Base-by-base conservation (phyloP, 2,113 vertebrate species). In the Oenanthe melanoleuca region DNA sequence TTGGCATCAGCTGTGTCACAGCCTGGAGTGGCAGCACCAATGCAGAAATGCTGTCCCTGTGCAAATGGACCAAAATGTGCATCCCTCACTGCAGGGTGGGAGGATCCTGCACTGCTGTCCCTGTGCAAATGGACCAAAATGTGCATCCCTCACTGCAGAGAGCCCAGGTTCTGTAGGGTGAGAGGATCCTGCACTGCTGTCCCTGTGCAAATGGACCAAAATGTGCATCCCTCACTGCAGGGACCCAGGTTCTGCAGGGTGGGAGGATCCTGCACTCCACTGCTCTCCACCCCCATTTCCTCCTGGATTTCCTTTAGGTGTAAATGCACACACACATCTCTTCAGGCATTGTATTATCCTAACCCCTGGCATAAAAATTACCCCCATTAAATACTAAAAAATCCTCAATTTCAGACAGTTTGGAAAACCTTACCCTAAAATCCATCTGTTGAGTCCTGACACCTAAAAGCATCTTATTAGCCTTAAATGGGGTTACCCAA, bases 1-100 rank as follows among this genome's bases (percentile, higher is more conserved):
- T 59, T 63, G 86, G 26, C 16, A 42, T 12, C 2, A 3, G 17
- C 12, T 61, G 31, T 24, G 13, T 42, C 22, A 6, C 0, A 1
- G 22, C 53, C 79, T 47, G 1, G 52, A 29, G 28, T 29, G 52
- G 50, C 26, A 28, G 50, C 50, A 29, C 22, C 28, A 1, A 6
- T 5, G 44, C 24, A 61, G 38, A 12, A 23, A 44, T 59, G 20
- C 7, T 38, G 15, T 59, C 25, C 24, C 53, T 50, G 33, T 6
- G 11, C 13, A 50, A 14, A n/a, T 16, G 3, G 11, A 53, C 19
- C 63, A 45, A 40, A 5, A 5, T 49, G 17, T 5, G 14, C 16
- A 0, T 20, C 12, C 16, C 0, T 24, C 45, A 18, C 19, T 55
- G 34, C 66, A 56, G 29, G 18, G 8, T 24, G 40, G 14, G 40